Conservation (phyloP, 2,113 vertebrate genomes). For the Lonchura striata region DNA sequence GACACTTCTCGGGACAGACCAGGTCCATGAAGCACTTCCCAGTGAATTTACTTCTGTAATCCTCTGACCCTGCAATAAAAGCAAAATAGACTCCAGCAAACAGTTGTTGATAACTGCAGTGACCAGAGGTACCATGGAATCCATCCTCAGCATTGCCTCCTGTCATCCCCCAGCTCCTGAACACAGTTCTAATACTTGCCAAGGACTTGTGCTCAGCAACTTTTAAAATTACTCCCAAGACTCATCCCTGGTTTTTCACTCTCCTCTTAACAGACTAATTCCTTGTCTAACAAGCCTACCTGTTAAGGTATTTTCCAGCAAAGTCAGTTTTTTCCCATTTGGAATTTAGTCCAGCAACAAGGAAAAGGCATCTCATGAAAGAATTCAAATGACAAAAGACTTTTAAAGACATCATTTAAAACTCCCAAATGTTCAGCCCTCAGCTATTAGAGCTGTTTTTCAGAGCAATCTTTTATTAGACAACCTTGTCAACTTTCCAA, state of each 20-base stretch:
- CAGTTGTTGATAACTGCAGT: neutral
- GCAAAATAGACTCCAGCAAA: constrained; percentile 29
- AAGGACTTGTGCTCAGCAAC: neutral
- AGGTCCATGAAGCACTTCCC: constrained; percentile 95
- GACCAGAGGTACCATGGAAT: neutral
- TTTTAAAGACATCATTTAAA: neutral
- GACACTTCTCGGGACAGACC: constrained; percentile 92
- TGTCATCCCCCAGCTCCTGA: neutral
- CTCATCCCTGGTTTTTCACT: neutral
- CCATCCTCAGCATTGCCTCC: neutral
- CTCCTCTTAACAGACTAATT: neutral
- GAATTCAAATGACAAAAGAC: neutral
- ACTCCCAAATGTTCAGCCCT: neutral
- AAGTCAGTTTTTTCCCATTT: neutral
- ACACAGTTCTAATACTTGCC: neutral
- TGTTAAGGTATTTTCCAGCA: neutral
- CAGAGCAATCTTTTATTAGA: neutral
- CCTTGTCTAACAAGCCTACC: neutral
- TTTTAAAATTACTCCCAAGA: neutral
- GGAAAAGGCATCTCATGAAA: neutral
- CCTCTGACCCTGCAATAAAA: constrained; percentile 85
- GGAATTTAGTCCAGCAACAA: neutral
- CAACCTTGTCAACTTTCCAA: neutral
- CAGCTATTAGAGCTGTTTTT: neutral
- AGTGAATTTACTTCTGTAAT: constrained; percentile 90